phyloP scores from a whole-genome alignment of 92 coral and sea anemone genomes.

The Umimayanthus kanabou region DNA sequence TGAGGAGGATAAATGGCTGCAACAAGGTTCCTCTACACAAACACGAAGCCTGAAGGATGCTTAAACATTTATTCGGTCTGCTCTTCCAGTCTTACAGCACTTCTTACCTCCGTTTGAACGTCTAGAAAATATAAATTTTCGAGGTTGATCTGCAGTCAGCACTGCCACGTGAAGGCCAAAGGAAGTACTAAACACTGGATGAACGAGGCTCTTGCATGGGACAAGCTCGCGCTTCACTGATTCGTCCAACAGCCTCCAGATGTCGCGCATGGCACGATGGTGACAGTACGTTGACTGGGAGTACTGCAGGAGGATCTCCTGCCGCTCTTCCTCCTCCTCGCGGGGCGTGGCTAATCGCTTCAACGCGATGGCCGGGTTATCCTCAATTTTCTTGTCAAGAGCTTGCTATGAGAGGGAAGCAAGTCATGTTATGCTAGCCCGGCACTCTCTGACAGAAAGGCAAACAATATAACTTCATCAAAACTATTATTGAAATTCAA shows the following conservation, averaged over 20 bases:
- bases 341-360: constrained; percentile 88
- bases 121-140: constrained; percentile 85
- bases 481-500: too few relatives aligned
- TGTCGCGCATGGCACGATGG: constrained; percentile 94
- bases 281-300: constrained; percentile 95
- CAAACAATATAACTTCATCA: too few relatives aligned
- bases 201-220: constrained; percentile 86
- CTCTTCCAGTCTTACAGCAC: too few relatives aligned
- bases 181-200: constrained; percentile 94
- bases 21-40: too few relatives aligned
- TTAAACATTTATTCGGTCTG: too few relatives aligned
- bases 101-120: constrained; percentile 86
- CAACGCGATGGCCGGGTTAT: constrained; percentile 91
- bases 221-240: constrained; percentile 64
- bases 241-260: constrained; percentile 89
- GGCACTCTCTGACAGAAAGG: too few relatives aligned
- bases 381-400: constrained; percentile 82
- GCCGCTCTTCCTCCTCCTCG: constrained; percentile 96
- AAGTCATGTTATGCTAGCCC: neutral
- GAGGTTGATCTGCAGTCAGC: constrained; percentile 93
- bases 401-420: constrained; percentile 66
- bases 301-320: constrained; percentile 76
- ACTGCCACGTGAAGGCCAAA: constrained; percentile 99
- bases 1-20: too few relatives aligned
- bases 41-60: too few relatives aligned